Conservation (phyloP, 2,113 vertebrate genomes). For the Cynoglossus semilaevis region DNA sequence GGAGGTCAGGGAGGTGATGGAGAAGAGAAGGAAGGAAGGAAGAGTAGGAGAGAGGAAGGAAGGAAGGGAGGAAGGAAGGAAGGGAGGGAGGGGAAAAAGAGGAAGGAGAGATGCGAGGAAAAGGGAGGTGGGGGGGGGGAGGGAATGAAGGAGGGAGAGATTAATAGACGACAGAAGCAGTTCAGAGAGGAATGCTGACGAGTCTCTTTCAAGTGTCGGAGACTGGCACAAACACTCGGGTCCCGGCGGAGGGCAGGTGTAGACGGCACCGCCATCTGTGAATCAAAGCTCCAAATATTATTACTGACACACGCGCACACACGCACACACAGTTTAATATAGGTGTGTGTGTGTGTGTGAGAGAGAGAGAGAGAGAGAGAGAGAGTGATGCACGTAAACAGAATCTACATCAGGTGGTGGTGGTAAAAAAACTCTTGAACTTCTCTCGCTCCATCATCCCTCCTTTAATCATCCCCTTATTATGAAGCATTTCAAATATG, state of each 20-base stretch:
- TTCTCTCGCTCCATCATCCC: neutral
- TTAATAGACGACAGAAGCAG: constrained; percentile 46
- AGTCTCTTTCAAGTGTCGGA: constrained; percentile 57
- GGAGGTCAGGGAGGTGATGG: neutral
- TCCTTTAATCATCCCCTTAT: constrained; percentile 5
- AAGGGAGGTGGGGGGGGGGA: constrained; percentile 21
- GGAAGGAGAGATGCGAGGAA: constrained; percentile 31
- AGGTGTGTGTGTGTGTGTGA: constrained; percentile 5
- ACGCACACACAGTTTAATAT: constrained; percentile 2
- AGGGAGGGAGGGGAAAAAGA: neutral
- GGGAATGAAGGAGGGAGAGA: constrained; percentile 49
- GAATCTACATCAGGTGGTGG: neutral
- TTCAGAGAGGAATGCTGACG: constrained; percentile 64
- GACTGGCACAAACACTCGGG: constrained; percentile 20
- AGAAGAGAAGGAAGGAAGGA: neutral
- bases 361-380: constrained; percentile 3
- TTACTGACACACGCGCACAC: constrained; percentile 39
- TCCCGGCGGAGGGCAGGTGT: constrained; percentile 66
- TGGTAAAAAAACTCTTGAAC: neutral
- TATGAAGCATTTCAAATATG: neutral
- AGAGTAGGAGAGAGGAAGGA: neutral
- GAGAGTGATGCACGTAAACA: constrained; percentile 14
- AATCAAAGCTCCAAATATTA: constrained; percentile 54
- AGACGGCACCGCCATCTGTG: constrained; percentile 64
- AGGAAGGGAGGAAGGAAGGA: neutral